Evolutionary conservation across 2,888 invertebrate species (phyloP).

Genomic region (Melipona beecheii): DNA sequence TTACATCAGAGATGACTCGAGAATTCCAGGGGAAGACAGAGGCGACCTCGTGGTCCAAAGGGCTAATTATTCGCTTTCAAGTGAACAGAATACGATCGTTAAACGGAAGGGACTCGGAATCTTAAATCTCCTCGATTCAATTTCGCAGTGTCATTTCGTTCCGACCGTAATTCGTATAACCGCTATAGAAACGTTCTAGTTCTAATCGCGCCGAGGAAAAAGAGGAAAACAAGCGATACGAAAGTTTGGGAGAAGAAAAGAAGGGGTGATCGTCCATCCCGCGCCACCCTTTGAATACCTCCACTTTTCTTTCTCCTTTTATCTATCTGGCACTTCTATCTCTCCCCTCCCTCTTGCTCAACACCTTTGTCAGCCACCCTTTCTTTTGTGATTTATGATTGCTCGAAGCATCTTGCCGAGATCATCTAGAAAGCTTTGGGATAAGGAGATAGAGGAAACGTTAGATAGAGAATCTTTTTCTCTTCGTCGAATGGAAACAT

Average conservation of each 20-base stretch:
- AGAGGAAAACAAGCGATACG: slow-evolving; percentile 24
- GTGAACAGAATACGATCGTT: slow-evolving; percentile 50
- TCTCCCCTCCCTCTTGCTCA: slow-evolving; percentile 14
- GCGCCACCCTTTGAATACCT: slow-evolving; percentile 46
- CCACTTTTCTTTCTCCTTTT: slow-evolving; percentile 7
- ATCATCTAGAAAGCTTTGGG: slow-evolving; percentile 56
- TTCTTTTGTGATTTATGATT: slow-evolving; percentile 73
- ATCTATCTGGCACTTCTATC: neutral
- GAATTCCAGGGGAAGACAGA: too few relatives aligned
- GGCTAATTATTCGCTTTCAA: neutral
- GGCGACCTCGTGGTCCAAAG: too few relatives aligned
- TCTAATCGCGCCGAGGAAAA: slow-evolving; percentile 69
- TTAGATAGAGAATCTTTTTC: slow-evolving; percentile 9
- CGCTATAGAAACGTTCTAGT: slow-evolving; percentile 73
- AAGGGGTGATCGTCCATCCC: slow-evolving; percentile 6
- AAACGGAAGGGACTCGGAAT: slow-evolving; percentile 69
- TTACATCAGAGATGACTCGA: too few relatives aligned
- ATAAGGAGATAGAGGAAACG: slow-evolving; percentile 44
- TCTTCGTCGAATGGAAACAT: neutral
- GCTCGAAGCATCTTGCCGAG: slow-evolving; percentile 68
- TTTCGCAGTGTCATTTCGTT: slow-evolving; percentile 57
- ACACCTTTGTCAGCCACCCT: slow-evolving; percentile 39
- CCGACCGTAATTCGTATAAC: slow-evolving; percentile 74
- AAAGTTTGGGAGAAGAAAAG: slow-evolving; percentile 3
- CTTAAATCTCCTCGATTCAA: slow-evolving; percentile 15